Conservation (phyloP, 2,888 invertebrate species). For the Halocaridina rubra region DNA sequence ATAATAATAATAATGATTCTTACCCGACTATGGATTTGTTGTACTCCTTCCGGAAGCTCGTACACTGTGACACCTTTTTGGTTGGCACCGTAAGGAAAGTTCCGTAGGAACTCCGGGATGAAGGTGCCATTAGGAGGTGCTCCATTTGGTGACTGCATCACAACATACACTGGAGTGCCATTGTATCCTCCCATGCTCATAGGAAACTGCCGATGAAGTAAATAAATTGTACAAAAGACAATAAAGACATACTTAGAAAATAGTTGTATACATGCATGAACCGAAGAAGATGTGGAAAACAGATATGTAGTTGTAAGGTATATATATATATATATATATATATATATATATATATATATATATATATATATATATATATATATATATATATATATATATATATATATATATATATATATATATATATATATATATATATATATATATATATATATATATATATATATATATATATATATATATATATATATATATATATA, state of each 20-base stretch:
- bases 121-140: not conserved
- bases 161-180: slow-evolving; percentile 36
- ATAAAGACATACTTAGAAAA: not conserved
- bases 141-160: slow-evolving; percentile 25
- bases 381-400: slow-evolving; percentile 12
- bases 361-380: slow-evolving; percentile 9
- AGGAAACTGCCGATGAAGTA: not conserved
- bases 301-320: not conserved
- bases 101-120: not conserved
- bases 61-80: slow-evolving; percentile 34
- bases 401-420: not conserved
- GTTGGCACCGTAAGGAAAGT: slow-evolving; percentile 19
- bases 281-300: not conserved
- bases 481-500: too few species aligned
- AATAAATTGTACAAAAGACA: too few species aligned
- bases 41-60: slow-evolving; percentile 26
- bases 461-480: too few species aligned
- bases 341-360: not conserved
- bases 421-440: not conserved
- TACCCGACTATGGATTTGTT: not conserved
- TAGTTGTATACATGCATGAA: not conserved
- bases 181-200: slow-evolving; percentile 15
- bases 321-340: not conserved
- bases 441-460: not conserved
- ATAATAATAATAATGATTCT: too few species aligned